phyloP scores from a whole-genome alignment of 1,140 invertebrate species.

The Phymorhynchus buccinoides region DNA sequence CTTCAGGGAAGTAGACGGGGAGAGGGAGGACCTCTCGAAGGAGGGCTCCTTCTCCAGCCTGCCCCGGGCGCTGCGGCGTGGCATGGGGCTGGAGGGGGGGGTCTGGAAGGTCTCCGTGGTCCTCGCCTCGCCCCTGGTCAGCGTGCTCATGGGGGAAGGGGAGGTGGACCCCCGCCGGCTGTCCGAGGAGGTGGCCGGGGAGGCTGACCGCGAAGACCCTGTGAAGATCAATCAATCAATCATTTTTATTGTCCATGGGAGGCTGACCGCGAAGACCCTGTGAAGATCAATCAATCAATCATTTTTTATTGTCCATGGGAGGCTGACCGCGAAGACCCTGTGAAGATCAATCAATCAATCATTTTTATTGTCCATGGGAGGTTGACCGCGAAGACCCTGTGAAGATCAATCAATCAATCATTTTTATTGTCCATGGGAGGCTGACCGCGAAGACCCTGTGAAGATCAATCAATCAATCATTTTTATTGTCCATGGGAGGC shows the following conservation, averaged over 20 bases:
- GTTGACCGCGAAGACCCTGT: too few relatives aligned
- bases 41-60: constrained; percentile 62
- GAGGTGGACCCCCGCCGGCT: constrained; percentile 41
- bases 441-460: too few relatives aligned
- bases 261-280: too few relatives aligned
- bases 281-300: background rate
- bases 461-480: too few relatives aligned
- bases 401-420: too few relatives aligned
- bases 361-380: too few relatives aligned
- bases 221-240: too few relatives aligned
- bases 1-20: constrained; percentile 25
- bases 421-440: too few relatives aligned
- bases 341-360: too few relatives aligned
- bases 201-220: constrained; percentile 59
- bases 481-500: too few relatives aligned
- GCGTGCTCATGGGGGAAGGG: constrained; percentile 41
- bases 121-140: constrained; percentile 35
- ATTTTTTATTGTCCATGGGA: background rate
- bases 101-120: constrained; percentile 58
- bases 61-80: constrained; percentile 43
- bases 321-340: too few relatives aligned
- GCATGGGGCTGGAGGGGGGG: constrained; percentile 63
- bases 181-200: constrained; percentile 50
- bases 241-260: too few relatives aligned
- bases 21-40: constrained; percentile 49